phyloP scores from a whole-genome alignment of 2,888 invertebrate species.

The Empis stercorea region DNA sequence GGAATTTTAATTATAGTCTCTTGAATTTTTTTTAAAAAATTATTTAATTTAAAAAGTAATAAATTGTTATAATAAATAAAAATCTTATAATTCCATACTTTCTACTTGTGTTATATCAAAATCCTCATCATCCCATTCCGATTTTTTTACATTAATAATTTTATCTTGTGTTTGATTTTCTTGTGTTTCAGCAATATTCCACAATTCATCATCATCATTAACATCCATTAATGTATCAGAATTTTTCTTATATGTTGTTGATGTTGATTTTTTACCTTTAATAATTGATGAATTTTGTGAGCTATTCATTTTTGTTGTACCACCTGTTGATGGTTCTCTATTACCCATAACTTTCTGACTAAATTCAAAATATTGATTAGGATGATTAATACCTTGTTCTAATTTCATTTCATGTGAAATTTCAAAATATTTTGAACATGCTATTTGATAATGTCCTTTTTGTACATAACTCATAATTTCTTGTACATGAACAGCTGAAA shows the following conservation, averaged over 20 bases:
- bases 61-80: too few relatives aligned
- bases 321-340: conserved; percentile 15
- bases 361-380: conserved; percentile 83
- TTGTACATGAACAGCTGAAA: conserved; percentile 48
- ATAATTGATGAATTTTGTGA: conserved; percentile 3
- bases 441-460: conserved; percentile 73
- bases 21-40: too few relatives aligned
- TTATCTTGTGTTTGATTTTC: conserved; percentile 16
- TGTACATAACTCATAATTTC: conserved; percentile 60
- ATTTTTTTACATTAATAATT: background rate
- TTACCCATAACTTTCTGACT: conserved; percentile 47
- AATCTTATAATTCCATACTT: background rate
- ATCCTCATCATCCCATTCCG: conserved; percentile 10
- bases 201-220: conserved; percentile 33
- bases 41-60: too few relatives aligned
- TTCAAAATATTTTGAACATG: conserved; percentile 81
- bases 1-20: too few relatives aligned
- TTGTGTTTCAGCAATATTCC: conserved; percentile 31
- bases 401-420: conserved; percentile 49
- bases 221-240: conserved; percentile 19
- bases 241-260: conserved; percentile 16
- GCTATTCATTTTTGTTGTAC: conserved; percentile 2
- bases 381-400: conserved; percentile 67
- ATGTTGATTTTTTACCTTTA: conserved; percentile 7
- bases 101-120: conserved; percentile 12